Percentiles rank a stretch among this genome's conserved stretches.
Conservation (phyloP, 2,797 vertebrate species). For the Podarcis siculus region DNA sequence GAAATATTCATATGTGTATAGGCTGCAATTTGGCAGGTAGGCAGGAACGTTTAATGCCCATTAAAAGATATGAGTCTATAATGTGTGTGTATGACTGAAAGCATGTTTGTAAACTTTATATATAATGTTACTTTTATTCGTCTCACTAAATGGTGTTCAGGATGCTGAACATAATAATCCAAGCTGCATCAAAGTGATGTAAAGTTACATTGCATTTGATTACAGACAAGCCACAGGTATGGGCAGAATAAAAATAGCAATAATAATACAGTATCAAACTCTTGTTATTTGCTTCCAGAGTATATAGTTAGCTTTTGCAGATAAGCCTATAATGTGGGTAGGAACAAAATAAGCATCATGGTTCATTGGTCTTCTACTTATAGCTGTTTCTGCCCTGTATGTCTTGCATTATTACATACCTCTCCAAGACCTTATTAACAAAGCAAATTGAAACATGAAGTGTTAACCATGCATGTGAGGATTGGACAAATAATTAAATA, state of each 20-base stretch:
- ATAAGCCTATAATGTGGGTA: constrained; percentile 20
- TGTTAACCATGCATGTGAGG: neutral
- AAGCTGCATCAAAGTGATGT: neutral
- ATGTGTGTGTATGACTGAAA: neutral
- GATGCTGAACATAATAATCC: neutral
- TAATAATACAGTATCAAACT: constrained; percentile 28
- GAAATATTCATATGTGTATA: neutral
- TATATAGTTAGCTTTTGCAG: constrained; percentile 15
- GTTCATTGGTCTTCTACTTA: constrained; percentile 24
- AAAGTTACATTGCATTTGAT: constrained; percentile 24
- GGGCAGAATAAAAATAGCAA: constrained; percentile 23
- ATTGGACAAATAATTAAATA: constrained; percentile 26
- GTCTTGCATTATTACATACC: constrained; percentile 30
- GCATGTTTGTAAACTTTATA: neutral
- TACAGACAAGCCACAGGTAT: constrained; percentile 24
- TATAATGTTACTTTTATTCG: neutral
- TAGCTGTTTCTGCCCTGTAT: constrained; percentile 1
- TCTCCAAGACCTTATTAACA: constrained; percentile 36
- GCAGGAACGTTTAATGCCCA: neutral
- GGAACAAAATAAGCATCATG: constrained; percentile 15
- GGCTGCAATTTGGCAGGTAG: neutral
- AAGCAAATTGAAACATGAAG: constrained; percentile 35
- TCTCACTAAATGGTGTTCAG: neutral
- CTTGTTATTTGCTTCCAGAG: constrained; percentile 1
- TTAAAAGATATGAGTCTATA: neutral